Base-by-base conservation (phyloP, 2,888 invertebrate species). In the Heliconius hortense region DNA sequence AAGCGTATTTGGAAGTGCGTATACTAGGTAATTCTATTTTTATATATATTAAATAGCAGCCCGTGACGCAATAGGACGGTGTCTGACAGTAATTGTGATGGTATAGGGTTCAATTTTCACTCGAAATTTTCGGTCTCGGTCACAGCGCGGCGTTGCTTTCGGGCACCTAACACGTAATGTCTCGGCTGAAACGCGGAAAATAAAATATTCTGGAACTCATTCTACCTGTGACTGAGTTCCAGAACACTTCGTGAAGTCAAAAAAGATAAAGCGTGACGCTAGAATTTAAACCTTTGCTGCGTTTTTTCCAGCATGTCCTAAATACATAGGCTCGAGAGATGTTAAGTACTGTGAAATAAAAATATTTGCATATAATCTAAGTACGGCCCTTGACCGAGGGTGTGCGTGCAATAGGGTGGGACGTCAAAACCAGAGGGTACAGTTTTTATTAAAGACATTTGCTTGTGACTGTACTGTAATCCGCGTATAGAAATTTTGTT, bases 361-460 rank as follows among this genome's bases (percentile, higher is more conserved):
- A 28, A 64, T 53, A 24, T 60, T 60, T 26, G 15, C 35, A 13
- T 43, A 28, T 70, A 59, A 74, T 62, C 43, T 68, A 53, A 79
- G 72, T 76, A 67, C 76, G 63, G 48, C 76, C 77, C 80, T 76
- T 64, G 63, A 48, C 28, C 72, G 81, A 87, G 90, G 90, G 89
- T 86, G 88, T 86, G 82, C 82, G 82, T 85, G 88, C 86, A 88
- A 90, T 86, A 85, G 87, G 81, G 77, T 82, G 86, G 87, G 86
- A 80, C 83, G 82, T 84, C 81, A 81, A 82, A 80, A 82, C 78
- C 82, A 80, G 73, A 70, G 72, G 74, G 74, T 74, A 62, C 64
- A 73, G 72, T 74, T 78, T 76, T 77, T 75, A 73, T 74, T 76
- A 81, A 78, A 73, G 77, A 73, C 71, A 77, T 75, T 60, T 76